Conservation (phyloP, 1,140 invertebrate species). For the Spodoptera frugiperda region DNA sequence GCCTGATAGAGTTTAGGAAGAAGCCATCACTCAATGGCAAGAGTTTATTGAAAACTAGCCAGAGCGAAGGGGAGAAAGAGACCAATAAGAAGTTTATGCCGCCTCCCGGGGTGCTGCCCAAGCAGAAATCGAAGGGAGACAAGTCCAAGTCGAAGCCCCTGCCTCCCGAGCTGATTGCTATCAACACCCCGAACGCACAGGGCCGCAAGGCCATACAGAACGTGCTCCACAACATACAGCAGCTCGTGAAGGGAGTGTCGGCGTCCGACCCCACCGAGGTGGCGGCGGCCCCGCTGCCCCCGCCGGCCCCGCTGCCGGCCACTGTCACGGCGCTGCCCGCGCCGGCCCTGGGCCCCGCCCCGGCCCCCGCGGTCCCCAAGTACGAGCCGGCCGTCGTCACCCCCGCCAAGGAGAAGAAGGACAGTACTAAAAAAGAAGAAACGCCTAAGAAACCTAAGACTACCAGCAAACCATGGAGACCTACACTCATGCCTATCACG, state of each 20-base stretch:
- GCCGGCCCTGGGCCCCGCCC: slow-evolving; percentile 55
- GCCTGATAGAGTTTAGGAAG: slow-evolving; percentile 81
- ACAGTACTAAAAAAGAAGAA: slow-evolving; percentile 62
- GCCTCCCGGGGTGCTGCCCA: slow-evolving; percentile 63
- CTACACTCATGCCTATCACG: slow-evolving; percentile 89
- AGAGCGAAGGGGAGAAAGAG: slow-evolving; percentile 67
- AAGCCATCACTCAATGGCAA: slow-evolving; percentile 79
- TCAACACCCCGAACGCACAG: slow-evolving; percentile 80
- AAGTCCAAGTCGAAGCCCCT: slow-evolving; percentile 71
- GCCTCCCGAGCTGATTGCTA: slow-evolving; percentile 83
- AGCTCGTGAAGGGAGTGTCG: slow-evolving; percentile 79
- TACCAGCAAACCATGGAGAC: slow-evolving; percentile 88
- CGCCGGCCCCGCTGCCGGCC: slow-evolving; percentile 51
- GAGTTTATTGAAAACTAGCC: slow-evolving; percentile 82
- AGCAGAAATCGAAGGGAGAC: slow-evolving; percentile 66
- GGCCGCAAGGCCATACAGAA: slow-evolving; percentile 83
- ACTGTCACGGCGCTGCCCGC: slow-evolving; percentile 52
- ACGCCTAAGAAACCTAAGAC: slow-evolving; percentile 84
- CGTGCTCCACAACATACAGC: slow-evolving; percentile 84
- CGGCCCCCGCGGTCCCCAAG: slow-evolving; percentile 35
- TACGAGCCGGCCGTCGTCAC: slow-evolving; percentile 44
- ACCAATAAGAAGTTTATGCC: slow-evolving; percentile 74
- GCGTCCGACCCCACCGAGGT: slow-evolving; percentile 79
- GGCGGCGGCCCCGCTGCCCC: slow-evolving; percentile 66
- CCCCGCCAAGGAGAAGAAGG: slow-evolving; percentile 67